phyloP scores from a whole-genome alignment of 2,113 vertebrate species.

The Mobula hypostoma region DNA sequence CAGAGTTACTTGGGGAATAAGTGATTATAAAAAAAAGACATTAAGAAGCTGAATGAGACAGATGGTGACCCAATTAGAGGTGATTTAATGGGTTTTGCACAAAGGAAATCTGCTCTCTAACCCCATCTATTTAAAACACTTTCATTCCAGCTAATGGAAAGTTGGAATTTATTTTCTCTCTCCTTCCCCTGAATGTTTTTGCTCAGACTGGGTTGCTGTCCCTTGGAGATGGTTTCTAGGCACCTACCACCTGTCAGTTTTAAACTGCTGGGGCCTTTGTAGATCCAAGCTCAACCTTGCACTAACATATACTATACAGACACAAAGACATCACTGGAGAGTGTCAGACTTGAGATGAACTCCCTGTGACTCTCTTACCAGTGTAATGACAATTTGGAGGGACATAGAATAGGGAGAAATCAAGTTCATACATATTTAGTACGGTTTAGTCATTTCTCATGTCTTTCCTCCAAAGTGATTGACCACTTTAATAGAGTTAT shows the following conservation, averaged over 20 bases:
- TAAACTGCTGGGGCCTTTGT: not conserved
- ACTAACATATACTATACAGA: not conserved
- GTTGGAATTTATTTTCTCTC: not conserved
- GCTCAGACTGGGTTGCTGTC: not conserved
- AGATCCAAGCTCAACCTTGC: not conserved
- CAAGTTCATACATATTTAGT: not conserved
- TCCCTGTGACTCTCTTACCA: not conserved
- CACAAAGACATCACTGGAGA: not conserved
- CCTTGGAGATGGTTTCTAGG: not conserved
- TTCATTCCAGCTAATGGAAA: not conserved
- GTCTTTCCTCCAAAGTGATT: too few species aligned
- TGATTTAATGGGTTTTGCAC: conserved; percentile 23
- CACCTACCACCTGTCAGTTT: not conserved
- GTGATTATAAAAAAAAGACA: conserved; percentile 1
- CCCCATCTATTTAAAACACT: not conserved
- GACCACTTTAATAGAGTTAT: too few species aligned
- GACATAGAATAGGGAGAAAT: not conserved
- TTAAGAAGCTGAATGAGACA: conserved; percentile 17
- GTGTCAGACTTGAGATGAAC: not conserved
- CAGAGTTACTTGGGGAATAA: conserved; percentile 15
- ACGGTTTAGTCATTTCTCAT: not conserved
- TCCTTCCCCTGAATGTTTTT: not conserved
- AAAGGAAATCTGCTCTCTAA: conserved; percentile 1
- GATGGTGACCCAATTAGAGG: conserved; percentile 34
- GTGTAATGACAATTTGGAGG: not conserved